Conservation (phyloP, 2,797 vertebrate genomes). For the Protosalanx chinensis region DNA sequence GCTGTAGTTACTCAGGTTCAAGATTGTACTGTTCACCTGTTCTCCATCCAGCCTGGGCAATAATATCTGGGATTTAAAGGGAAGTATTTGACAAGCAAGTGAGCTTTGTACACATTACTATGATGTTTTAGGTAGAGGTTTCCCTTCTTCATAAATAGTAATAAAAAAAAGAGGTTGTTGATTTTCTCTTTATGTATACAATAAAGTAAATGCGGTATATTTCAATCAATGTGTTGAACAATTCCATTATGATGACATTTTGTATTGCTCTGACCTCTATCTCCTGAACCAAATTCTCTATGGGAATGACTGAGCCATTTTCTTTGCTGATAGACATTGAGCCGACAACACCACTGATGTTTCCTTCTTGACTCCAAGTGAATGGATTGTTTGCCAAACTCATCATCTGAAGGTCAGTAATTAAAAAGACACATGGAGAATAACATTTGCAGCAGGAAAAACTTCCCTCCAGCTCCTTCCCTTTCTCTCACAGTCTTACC, state of each 20-base stretch:
- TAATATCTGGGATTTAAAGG: conserved; percentile 74
- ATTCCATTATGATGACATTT: background rate
- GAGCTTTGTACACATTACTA: no score
- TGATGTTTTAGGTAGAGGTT: background rate
- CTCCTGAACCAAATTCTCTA: conserved; percentile 79
- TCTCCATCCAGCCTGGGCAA: conserved; percentile 72
- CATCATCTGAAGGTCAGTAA: conserved; percentile 78
- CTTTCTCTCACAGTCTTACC: conserved; percentile 67
- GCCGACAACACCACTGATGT: conserved; percentile 81
- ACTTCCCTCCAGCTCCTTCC: background rate
- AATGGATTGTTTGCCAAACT: conserved; percentile 88
- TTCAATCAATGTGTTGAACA: background rate
- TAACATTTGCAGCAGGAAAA: background rate
- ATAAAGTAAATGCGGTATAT: background rate
- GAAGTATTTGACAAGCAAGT: conserved; percentile 2
- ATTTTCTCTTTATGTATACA: background rate
- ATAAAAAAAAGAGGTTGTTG: no score
- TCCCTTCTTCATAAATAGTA: background rate
- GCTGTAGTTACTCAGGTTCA: conserved; percentile 80
- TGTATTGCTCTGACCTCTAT: conserved; percentile 77
- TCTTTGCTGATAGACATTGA: conserved; percentile 80
- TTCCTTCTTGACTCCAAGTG: conserved; percentile 66
- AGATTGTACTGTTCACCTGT: conserved; percentile 70
- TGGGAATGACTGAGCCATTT: conserved; percentile 75
- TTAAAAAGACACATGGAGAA: background rate